Evolutionary conservation across 2,888 invertebrate species (phyloP).

Genomic region (Monopis laevigella): DNA sequence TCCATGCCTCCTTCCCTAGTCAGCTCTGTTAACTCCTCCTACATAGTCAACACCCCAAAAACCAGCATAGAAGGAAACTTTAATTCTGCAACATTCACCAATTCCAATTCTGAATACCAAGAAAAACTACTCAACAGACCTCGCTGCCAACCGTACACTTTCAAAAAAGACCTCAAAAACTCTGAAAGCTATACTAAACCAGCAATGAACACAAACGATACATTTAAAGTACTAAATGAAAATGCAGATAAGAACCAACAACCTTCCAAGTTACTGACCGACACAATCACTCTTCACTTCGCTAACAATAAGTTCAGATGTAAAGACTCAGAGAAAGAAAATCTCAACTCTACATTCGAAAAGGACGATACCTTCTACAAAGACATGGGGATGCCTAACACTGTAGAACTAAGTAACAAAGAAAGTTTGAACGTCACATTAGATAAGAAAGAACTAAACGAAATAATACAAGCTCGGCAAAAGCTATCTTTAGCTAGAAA

Average conservation of each 20-base stretch:
- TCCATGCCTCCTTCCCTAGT: conserved; percentile 55
- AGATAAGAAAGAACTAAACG: conserved; percentile 56
- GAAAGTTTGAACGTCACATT: conserved; percentile 49
- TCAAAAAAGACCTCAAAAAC: conserved; percentile 25
- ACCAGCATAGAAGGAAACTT: no score
- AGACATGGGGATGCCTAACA: conserved; percentile 42
- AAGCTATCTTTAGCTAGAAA: conserved; percentile 52
- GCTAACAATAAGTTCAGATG: conserved; percentile 46
- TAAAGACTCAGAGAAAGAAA: conserved; percentile 53
- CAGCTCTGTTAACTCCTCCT: conserved; percentile 56
- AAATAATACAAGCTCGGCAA: conserved; percentile 56
- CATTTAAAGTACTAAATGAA: conserved; percentile 46
- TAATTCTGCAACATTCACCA: no score
- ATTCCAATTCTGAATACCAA: conserved; percentile 33
- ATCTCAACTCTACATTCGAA: conserved; percentile 39
- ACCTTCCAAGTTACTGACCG: conserved; percentile 31
- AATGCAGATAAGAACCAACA: conserved; percentile 29
- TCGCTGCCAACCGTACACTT: conserved; percentile 20
- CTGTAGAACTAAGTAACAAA: conserved; percentile 31
- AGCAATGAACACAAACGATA: conserved; percentile 49
- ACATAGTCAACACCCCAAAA: conserved; percentile 29
- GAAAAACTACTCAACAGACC: conserved; percentile 41
- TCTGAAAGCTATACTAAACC: conserved; percentile 54
- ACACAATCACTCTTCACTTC: conserved; percentile 51
- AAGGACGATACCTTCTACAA: conserved; percentile 52